Percentiles rank a stretch among this genome's conserved stretches.
phyloP scores from a whole-genome alignment of 2,797 vertebrate species.

The Mormyrus proboscirostris region DNA sequence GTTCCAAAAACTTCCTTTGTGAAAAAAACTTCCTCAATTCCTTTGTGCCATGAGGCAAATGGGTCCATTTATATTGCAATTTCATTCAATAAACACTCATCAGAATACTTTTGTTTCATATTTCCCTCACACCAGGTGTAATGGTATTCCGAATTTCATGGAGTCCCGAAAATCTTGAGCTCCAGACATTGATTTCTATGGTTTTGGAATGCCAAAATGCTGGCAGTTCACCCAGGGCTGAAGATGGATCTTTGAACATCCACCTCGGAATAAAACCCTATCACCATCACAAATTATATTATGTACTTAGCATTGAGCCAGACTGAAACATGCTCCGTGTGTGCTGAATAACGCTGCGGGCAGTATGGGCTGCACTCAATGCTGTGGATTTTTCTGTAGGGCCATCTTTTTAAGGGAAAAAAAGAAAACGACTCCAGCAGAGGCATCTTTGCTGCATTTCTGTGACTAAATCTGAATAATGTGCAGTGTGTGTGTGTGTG shows the following conservation, averaged over 20 bases:
- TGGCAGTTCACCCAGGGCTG: constrained; percentile 12
- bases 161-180: background rate
- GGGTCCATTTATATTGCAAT: constrained; percentile 4
- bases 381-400: constrained; percentile 1
- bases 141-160: constrained; percentile 4
- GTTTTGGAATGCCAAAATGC: background rate
- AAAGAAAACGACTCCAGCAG: background rate
- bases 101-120: constrained; percentile 11
- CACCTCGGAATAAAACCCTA: constrained; percentile 11
- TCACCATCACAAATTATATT: constrained; percentile 26
- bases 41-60: background rate
- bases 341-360: constrained; percentile 14
- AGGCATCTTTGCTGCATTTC: constrained; percentile 10
- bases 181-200: constrained; percentile 19
- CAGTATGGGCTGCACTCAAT: background rate
- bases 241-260: constrained; percentile 14
- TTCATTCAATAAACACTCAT: constrained; percentile 1
- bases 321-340: constrained; percentile 14
- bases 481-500: background rate
- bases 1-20: background rate
- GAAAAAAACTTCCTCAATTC: too few species aligned
- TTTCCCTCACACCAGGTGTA: constrained; percentile 10
- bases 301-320: constrained; percentile 21
- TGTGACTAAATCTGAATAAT: background rate
- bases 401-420: background rate